These are phyloP conservation scores for Chauna torquata DNA, from an alignment of 2,113 vertebrate species.

Conservation along the genomic window DNA sequence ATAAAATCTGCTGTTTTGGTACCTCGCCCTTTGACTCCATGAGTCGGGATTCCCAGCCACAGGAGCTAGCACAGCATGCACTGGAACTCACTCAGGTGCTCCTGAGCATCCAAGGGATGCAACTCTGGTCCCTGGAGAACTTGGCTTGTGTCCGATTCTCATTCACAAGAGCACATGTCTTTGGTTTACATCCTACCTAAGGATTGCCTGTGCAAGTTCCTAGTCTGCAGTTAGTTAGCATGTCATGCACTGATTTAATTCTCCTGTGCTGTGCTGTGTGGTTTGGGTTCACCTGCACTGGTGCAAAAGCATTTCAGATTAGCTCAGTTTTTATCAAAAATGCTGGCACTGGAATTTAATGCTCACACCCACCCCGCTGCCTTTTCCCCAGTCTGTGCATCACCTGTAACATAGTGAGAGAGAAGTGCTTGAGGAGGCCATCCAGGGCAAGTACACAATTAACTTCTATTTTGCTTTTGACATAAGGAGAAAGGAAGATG, in stretches of 20 bases:
- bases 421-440: neutral
- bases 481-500: neutral
- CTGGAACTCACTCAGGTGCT: neutral
- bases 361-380: neutral
- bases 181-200: conserved; percentile 24
- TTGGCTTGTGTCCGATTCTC: neutral
- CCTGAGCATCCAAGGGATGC: neutral
- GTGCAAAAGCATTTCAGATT: conserved; percentile 45
- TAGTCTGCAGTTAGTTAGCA: neutral
- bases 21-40: neutral
- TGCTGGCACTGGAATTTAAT: conserved; percentile 19
- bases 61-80: neutral
- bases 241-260: neutral
- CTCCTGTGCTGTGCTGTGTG: conserved; percentile 4
- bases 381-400: neutral
- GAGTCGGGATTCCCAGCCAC: neutral
- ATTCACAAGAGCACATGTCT: neutral
- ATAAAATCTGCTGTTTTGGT: neutral
- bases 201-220: neutral
- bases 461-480: neutral
- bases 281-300: conserved; percentile 9
- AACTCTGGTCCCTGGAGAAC: neutral
- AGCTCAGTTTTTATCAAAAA: neutral
- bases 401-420: neutral
- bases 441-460: neutral